A percentile compares a stretch with the other conserved stretches of the same genome.
phyloP scores from a whole-genome alignment of 2,888 invertebrate genomes.

The Xylophagus ater region DNA sequence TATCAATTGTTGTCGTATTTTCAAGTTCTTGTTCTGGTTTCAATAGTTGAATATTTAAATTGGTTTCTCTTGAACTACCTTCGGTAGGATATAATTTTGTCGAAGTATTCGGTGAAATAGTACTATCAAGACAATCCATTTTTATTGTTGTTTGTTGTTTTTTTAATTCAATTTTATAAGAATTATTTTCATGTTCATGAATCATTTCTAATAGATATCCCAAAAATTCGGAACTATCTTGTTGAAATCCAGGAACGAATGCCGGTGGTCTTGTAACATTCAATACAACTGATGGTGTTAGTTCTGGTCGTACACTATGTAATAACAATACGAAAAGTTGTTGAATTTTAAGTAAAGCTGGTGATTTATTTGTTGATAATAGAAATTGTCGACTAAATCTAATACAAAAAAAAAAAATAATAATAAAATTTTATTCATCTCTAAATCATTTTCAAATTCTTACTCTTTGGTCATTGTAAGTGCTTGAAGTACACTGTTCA shows the following conservation, averaged over 20 bases:
- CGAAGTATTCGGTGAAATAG: no score
- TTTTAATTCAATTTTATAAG: background rate
- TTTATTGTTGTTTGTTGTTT: no score
- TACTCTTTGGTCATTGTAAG: constrained; percentile 67
- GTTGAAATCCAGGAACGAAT: constrained; percentile 66
- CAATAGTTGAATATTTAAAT: no score
- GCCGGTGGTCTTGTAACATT: constrained; percentile 62
- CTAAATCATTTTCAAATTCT: constrained; percentile 27
- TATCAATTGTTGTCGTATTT: constrained; percentile 42
- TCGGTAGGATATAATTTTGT: no score
- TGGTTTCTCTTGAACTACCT: background rate
- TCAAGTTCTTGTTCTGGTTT: no score
- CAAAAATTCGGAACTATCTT: constrained; percentile 80
- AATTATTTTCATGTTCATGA: constrained; percentile 55
- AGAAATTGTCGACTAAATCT: constrained; percentile 60
- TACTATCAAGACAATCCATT: no score
- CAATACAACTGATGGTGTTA: constrained; percentile 63
- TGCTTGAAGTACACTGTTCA: constrained; percentile 80
- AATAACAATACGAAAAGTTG: constrained; percentile 61
- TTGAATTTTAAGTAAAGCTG: constrained; percentile 55
- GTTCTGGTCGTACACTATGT: constrained; percentile 52
- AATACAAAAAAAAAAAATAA: constrained; percentile 8
- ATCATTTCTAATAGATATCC: constrained; percentile 49
- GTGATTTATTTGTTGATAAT: constrained; percentile 42
- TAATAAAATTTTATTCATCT: background rate